These are phyloP conservation scores for Hermatobates lingyangjiaoensis DNA, from an alignment of 1,140 invertebrate genomes.

Conservation along the genomic window DNA sequence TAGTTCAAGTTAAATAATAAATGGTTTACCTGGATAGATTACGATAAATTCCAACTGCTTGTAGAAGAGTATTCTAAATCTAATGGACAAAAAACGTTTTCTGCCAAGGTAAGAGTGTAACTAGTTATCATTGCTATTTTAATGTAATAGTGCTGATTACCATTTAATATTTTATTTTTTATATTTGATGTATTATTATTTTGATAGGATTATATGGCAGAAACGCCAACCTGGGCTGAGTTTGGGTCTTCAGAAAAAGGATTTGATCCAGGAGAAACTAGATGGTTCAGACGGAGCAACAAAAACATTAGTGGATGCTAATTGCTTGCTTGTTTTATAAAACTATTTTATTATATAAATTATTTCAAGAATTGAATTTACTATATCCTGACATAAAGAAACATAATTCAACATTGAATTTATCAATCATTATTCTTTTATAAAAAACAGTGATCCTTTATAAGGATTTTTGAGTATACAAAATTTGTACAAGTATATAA, in stretches of 20 bases:
- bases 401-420: too few relatives aligned
- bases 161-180: constrained; percentile 7
- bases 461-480: too few relatives aligned
- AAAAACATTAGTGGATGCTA: constrained; percentile 20
- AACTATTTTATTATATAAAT: too few relatives aligned
- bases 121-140: constrained; percentile 4
- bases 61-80: constrained; percentile 24
- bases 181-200: constrained; percentile 3
- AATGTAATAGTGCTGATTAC: neutral
- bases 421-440: too few relatives aligned
- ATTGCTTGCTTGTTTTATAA: neutral
- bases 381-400: too few relatives aligned
- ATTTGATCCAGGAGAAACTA: constrained; percentile 37
- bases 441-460: too few relatives aligned
- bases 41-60: constrained; percentile 34
- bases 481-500: too few relatives aligned
- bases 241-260: constrained; percentile 34
- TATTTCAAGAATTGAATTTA: too few relatives aligned
- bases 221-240: constrained; percentile 37
- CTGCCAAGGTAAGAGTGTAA: constrained; percentile 25
- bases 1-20: constrained; percentile 32
- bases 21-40: constrained; percentile 47
- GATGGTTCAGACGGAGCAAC: constrained; percentile 26
- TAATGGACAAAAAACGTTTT: constrained; percentile 26
- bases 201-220: constrained; percentile 32